Percentiles rank a stretch among this genome's conserved stretches.
Conservation (phyloP, 2,113 vertebrate genomes). For the Bubo bubo region DNA sequence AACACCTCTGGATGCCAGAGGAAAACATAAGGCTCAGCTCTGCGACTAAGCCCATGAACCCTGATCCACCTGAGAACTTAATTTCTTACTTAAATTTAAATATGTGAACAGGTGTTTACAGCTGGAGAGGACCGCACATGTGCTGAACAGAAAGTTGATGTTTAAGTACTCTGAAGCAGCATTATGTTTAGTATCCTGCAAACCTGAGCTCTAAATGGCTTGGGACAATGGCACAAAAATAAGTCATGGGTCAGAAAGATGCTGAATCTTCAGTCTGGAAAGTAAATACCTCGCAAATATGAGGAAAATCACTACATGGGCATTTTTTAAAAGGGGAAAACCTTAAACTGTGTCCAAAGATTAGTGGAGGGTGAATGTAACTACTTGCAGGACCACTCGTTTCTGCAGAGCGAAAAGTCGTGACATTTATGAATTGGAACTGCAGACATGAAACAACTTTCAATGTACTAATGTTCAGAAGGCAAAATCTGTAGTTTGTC, state of each 20-base stretch:
- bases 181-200: neutral
- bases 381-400: neutral
- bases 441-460: neutral
- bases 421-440: neutral
- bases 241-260: neutral
- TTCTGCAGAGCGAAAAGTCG: neutral
- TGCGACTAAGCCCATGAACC: neutral
- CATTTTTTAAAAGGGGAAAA: neutral
- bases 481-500: neutral
- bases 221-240: neutral
- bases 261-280: neutral
- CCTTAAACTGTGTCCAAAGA: neutral
- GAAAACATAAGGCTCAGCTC: neutral
- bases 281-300: neutral
- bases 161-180: neutral
- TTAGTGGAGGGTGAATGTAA: neutral
- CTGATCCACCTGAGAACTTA: neutral
- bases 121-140: neutral
- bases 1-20: neutral
- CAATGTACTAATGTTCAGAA: neutral
- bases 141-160: neutral
- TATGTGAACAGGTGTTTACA: neutral
- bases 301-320: neutral
- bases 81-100: neutral
- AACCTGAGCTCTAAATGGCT: neutral